phyloP scores from a whole-genome alignment of 2,797 vertebrate genomes.

The Margarornis squamiger region DNA sequence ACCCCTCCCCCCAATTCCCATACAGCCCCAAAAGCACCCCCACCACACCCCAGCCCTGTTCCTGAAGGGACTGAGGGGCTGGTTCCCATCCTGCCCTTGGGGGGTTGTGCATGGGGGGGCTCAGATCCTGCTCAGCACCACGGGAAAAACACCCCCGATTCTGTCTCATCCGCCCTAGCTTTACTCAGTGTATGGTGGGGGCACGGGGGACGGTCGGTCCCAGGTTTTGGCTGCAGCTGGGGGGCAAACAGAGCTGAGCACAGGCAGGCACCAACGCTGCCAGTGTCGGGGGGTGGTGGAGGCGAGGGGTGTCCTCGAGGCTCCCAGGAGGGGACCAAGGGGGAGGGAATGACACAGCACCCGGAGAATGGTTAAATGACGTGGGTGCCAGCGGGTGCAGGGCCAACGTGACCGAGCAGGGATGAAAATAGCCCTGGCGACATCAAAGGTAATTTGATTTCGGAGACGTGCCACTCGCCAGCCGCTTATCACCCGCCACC shows the following conservation, averaged over 20 bases:
- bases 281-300: rapidly evolving
- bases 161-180: not conserved
- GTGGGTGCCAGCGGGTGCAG: not conserved
- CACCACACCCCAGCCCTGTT: not conserved
- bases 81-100: not conserved
- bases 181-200: not conserved
- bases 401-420: not conserved
- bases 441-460: constrained; percentile 23
- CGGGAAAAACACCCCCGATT: rapidly evolving
- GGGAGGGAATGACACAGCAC: constrained; percentile 51
- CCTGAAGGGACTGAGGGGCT: too few species aligned
- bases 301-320: not conserved
- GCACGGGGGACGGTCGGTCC: too few species aligned
- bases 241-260: not conserved
- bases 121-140: not conserved
- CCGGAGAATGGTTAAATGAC: not conserved
- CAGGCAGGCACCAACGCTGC: not conserved
- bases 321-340: not conserved
- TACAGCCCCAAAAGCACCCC: not conserved
- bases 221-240: not conserved
- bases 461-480: not conserved
- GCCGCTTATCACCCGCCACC: not conserved
- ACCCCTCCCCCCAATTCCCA: not conserved
- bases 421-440: constrained; percentile 51
- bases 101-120: not conserved